These are phyloP conservation scores for Himalopsyche kuldschensis DNA, from an alignment of 2,888 invertebrate species.

Conservation along the genomic window DNA sequence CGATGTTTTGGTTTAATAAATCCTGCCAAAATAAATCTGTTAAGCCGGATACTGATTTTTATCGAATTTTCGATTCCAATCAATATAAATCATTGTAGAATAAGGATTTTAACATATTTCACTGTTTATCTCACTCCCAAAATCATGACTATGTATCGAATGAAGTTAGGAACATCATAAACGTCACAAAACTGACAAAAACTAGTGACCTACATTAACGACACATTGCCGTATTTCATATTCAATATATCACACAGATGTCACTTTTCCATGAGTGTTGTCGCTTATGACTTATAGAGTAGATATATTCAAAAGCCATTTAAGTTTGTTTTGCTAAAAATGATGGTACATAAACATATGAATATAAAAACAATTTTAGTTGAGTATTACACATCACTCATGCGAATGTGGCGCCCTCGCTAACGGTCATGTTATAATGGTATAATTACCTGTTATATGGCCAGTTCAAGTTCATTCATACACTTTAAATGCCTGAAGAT, in stretches of 20 bases:
- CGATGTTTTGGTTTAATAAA: slow-evolving; percentile 2
- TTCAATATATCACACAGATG: background rate
- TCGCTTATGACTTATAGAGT: too few species aligned
- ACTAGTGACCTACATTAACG: background rate
- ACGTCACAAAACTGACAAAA: slow-evolving; percentile 7
- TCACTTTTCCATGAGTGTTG: too few species aligned
- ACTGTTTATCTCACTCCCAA: slow-evolving; percentile 17
- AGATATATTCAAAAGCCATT: too few species aligned
- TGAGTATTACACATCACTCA: too few species aligned
- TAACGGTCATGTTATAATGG: too few species aligned
- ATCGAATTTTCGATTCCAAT: background rate
- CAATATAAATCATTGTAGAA: slow-evolving; percentile 11
- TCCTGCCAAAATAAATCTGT: background rate
- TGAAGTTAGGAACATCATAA: slow-evolving; percentile 23
- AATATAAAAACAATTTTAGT: too few species aligned
- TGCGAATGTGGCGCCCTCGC: too few species aligned
- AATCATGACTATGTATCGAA: slow-evolving; percentile 14
- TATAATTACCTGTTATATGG: too few species aligned
- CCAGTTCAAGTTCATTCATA: too few species aligned
- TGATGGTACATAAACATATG: too few species aligned
- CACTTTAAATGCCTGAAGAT: too few species aligned
- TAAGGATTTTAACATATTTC: slow-evolving; percentile 3
- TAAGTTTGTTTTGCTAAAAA: too few species aligned
- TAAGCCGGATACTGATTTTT: background rate
- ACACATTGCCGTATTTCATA: background rate